Base-by-base conservation (phyloP, 2,797 vertebrate genomes). In the Anolis apletophallus region DNA sequence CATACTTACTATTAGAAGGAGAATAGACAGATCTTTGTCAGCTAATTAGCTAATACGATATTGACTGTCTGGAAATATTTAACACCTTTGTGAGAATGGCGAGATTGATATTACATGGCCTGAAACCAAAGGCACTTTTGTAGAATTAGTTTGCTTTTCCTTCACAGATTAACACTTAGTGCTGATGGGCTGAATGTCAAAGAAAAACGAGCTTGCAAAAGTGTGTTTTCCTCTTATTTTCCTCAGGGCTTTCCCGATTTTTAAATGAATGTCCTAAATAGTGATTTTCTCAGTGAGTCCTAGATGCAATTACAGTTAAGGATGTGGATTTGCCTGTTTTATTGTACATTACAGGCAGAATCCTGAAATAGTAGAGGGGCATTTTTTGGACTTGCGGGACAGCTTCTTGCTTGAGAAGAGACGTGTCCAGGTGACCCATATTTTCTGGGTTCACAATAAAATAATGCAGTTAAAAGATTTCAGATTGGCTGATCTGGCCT, bases 111-210 rank as follows among this genome's bases (percentile, higher is more conserved):
- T 93, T 0, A 1, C 88, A 76, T 85, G 36, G 86, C 89, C 81
- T 87, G 86, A 92, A 93, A 81, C 89, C 84, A 91, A 88, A 87
- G 82, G 89, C n/a, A 83, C 85, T 89, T 88, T 93, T 94, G 87
- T 72, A 87, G 86, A 90, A 90, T 95, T 94, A 91, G 82, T 93
- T 95, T 93, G 83, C 87, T 95, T 96, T 96, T 95, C 91, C 93
- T 95, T 85, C 80, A 81, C 79, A 93, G 88, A 88, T 94, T 94
- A 95, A 88, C 88, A 94, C 94, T 93, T 95, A 87, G 89, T 86
- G 91, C 77, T 89, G 93, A 91, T 94, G 94, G 93, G 94, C 92
- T 93, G 88, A 88, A 87, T 91, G 89, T 94, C 89, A 93, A 95
- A n/a, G 82, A 90, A 88, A 88, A 92, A 57, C 13, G 34, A 92